Evolutionary conservation across 2,113 vertebrate genomes (phyloP).

Genomic region (Thymallus thymallus): DNA sequence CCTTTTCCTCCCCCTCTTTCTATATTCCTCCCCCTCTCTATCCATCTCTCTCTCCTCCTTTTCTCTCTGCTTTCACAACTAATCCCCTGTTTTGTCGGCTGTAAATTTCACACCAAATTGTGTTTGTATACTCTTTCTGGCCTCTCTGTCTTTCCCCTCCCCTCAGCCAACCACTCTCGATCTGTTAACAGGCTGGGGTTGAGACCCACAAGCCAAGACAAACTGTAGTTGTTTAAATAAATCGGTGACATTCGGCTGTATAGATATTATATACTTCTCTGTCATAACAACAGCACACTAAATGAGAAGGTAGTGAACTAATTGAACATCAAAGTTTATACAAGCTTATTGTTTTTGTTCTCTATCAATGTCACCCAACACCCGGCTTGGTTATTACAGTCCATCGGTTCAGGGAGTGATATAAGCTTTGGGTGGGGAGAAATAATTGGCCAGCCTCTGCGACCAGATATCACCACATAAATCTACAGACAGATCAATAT

Average conservation of each 20-base stretch:
- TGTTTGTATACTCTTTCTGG: not conserved
- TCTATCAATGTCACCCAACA: not conserved
- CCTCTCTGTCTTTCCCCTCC: not conserved
- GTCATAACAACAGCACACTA: not conserved
- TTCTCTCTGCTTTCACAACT: slow-evolving; percentile 1
- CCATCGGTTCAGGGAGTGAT: not conserved
- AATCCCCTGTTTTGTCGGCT: slow-evolving; percentile 3
- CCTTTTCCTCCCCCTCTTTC: not conserved
- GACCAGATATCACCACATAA: slow-evolving; percentile 1
- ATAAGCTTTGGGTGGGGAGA: not conserved
- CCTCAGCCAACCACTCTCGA: slow-evolving; percentile 2
- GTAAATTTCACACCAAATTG: not conserved
- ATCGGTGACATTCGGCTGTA: not conserved
- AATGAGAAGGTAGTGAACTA: not conserved
- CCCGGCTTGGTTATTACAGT: not conserved
- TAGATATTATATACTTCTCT: not conserved
- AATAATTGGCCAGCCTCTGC: slow-evolving; percentile 1
- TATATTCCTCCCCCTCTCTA: not conserved
- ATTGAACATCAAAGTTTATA: not conserved
- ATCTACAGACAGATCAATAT: slow-evolving; percentile 1
- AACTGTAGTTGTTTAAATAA: not conserved
- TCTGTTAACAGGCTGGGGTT: not conserved
- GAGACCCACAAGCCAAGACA: not conserved
- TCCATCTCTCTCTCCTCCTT: not conserved
- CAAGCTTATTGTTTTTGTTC: not conserved